Base-by-base conservation (phyloP, 2,113 vertebrate genomes). In the Phaethornis superciliosus region DNA sequence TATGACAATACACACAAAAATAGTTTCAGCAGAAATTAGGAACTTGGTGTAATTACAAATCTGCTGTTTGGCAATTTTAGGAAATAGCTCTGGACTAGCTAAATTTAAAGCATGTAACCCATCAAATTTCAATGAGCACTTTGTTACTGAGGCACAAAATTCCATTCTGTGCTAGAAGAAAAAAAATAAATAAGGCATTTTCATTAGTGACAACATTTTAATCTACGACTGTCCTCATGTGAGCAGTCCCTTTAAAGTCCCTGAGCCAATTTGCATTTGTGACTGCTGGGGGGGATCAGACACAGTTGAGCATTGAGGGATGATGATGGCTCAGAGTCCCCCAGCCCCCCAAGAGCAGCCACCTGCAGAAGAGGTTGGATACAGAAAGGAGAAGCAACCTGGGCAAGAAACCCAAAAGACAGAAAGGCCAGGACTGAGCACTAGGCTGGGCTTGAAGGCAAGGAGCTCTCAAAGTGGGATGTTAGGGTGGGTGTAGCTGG, bases 211-310 rank as follows among this genome's bases (percentile, higher is more conserved):
- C 67, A 72, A 37, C 54, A 55, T 52, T 37, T 77, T 30, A 52
- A 49, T 63, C 54, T 44, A 9, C 30, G 24, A 75, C 37, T 74
- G 42, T 64, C 24, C 79, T 59, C 67, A 17, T 47, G 88, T 26
- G 78, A 94, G 83, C 67, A 51, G 91, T 2, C 60, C 70, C 87
- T 85, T 85, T 93, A 81, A 93, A 90, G 87, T 49, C 81, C 60
- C 85, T 76, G 60, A 35, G 58, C 52, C 23, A 27, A 67, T 81
- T 67, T 40, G 23, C 68, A 58, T 15, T 44, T 90, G 92, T 82
- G 40, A 90, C 49, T 65, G 55, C 52, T 77, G 56, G 68, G 71
- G 1, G 3, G 82, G 82, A 87, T 72, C 65, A 90, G 83, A 86
- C 77, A 42, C 59, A 68, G 82, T 82, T 86, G 51, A 58, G 88